Evolutionary conservation across 2,113 vertebrate genomes (phyloP).

Genomic region (Uria lomvia): DNA sequence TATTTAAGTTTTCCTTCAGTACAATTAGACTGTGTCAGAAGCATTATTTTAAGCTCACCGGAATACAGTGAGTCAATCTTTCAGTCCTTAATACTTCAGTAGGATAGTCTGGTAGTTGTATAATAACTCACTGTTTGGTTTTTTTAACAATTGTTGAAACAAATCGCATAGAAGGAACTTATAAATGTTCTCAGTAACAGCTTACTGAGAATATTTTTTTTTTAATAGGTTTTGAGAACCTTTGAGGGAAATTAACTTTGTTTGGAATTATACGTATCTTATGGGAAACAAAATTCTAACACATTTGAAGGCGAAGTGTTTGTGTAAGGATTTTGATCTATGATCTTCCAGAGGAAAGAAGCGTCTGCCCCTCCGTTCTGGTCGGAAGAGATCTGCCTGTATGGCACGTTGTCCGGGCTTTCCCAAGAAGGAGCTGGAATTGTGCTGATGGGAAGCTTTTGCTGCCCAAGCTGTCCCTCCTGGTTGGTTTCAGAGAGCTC

Average conservation of each 20-base stretch:
- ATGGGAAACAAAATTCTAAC: neutral
- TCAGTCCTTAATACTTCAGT: neutral
- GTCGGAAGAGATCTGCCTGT: neutral
- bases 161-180: neutral
- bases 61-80: neutral
- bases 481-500: neutral
- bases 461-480: neutral
- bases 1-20: neutral
- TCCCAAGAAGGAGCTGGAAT: neutral
- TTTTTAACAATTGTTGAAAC: neutral
- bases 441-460: neutral
- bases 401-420: neutral
- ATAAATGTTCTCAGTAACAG: neutral
- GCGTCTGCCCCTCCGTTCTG: fast-evolving
- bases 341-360: neutral
- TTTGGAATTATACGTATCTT: neutral
- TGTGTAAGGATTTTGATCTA: neutral
- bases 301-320: neutral
- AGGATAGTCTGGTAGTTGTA: neutral
- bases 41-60: neutral
- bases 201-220: neutral
- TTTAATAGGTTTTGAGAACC: neutral
- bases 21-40: neutral
- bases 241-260: neutral
- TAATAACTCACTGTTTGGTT: neutral